Percentiles rank a stretch among this genome's conserved stretches.
Evolutionary conservation across 2,888 invertebrate species (phyloP).

Genomic region (Drosophila testacea): DNA sequence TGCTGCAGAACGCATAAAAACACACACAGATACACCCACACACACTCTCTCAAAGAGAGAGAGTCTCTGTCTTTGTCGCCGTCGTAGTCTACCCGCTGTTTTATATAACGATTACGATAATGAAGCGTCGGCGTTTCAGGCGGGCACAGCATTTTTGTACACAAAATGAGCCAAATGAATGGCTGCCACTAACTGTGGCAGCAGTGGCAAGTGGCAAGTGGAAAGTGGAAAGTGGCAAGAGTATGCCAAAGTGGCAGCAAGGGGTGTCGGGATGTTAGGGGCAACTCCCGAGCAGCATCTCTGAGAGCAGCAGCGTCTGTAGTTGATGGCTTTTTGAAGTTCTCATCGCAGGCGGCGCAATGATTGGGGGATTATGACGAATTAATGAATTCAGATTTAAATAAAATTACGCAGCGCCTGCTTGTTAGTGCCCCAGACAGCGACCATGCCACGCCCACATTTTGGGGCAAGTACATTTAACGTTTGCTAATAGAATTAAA

Average conservation of each 20-base stretch:
- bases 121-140: constrained; percentile 75
- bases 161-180: constrained; percentile 78
- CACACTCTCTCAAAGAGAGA: constrained; percentile 10
- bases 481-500: constrained; percentile 82
- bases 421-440: constrained; percentile 58
- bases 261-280: background rate
- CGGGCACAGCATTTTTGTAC: constrained; percentile 78
- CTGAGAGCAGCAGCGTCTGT: constrained; percentile 64
- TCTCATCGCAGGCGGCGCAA: constrained; percentile 73
- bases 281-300: background rate
- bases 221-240: background rate
- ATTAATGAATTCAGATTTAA: constrained; percentile 83
- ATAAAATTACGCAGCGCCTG: constrained; percentile 76
- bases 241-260: background rate
- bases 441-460: constrained; percentile 33
- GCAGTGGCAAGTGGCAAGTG: background rate
- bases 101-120: constrained; percentile 81
- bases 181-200: constrained; percentile 47
- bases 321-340: constrained; percentile 83
- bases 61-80: constrained; percentile 56
- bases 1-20: constrained; percentile 77
- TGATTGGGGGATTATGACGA: constrained; percentile 83
- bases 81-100: constrained; percentile 73
- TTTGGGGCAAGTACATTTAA: constrained; percentile 66
- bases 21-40: constrained; percentile 24